These are phyloP conservation scores for Drosophila bipectinata DNA, from an alignment of 1,140 invertebrate species.

Conservation along the genomic window DNA sequence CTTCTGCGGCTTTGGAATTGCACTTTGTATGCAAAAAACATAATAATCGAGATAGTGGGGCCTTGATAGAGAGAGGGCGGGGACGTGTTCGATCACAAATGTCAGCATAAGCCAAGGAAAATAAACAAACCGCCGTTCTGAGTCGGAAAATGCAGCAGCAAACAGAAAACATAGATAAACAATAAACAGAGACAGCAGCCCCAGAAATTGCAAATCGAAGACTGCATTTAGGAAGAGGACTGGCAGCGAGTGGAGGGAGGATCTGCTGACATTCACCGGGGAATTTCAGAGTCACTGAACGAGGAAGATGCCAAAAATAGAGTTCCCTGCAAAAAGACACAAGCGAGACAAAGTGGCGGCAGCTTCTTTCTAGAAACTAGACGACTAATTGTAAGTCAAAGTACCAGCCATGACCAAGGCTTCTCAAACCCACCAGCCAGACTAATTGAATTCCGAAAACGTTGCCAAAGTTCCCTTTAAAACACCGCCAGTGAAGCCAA, in stretches of 20 bases:
- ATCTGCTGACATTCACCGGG: constrained; percentile 17
- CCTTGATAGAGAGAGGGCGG: constrained; percentile 9
- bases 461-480: constrained; percentile 34
- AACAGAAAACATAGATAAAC: constrained; percentile 45
- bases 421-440: constrained; percentile 17
- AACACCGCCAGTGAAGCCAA: constrained; percentile 36
- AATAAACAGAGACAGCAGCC: constrained; percentile 60
- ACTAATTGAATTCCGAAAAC: constrained; percentile 48
- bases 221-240: constrained; percentile 37
- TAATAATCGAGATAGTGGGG: constrained; percentile 54
- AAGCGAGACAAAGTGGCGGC: constrained; percentile 30
- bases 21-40: constrained; percentile 81
- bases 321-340: constrained; percentile 5
- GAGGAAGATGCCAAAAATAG: constrained; percentile 28
- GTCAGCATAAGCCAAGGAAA: constrained; percentile 67
- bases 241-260: background rate
- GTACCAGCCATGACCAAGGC: background rate
- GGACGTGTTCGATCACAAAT: constrained; percentile 41
- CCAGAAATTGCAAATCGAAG: constrained; percentile 75
- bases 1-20: constrained; percentile 56
- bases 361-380: background rate
- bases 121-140: constrained; percentile 57
- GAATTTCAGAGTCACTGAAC: constrained; percentile 69
- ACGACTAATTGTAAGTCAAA: constrained; percentile 49
- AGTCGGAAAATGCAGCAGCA: background rate